phyloP scores from a whole-genome alignment of 2,797 vertebrate genomes.

The Eutrigla gurnardus region DNA sequence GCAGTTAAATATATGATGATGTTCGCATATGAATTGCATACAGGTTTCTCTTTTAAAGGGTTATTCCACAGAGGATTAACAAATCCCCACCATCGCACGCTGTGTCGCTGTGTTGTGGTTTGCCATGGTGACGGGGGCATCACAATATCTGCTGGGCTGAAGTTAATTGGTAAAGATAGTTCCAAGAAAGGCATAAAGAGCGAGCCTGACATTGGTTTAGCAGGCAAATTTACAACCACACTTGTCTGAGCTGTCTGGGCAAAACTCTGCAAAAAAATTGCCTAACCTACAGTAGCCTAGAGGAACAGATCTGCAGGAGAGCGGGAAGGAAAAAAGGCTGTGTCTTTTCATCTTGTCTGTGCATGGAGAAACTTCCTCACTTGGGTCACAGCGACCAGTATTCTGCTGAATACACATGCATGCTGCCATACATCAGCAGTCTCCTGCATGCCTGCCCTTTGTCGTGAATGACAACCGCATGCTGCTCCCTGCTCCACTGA shows the following conservation, averaged over 20 bases:
- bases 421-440: constrained; percentile 17
- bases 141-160: constrained; percentile 47
- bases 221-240: constrained; percentile 46
- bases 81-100: constrained; percentile 24
- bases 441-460: constrained; percentile 30
- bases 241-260: constrained; percentile 29
- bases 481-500: constrained; percentile 43
- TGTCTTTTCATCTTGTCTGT: constrained; percentile 36
- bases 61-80: constrained; percentile 42
- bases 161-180: constrained; percentile 26
- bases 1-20: constrained; percentile 16
- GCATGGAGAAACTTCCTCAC: constrained; percentile 17
- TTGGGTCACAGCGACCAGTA: background rate
- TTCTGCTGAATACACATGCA: constrained; percentile 22
- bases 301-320: constrained; percentile 14
- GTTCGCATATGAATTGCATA: constrained; percentile 52
- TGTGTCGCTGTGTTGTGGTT: constrained; percentile 53
- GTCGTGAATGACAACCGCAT: constrained; percentile 52
- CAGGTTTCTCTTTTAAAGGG: constrained; percentile 35
- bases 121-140: constrained; percentile 41
- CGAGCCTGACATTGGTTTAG: constrained; percentile 15
- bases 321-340: background rate
- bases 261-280: constrained; percentile 25
- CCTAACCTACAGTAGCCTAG: constrained; percentile 30
- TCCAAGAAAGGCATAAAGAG: background rate